phyloP scores from a whole-genome alignment of 2,113 vertebrate genomes.

The Atractosteus spatula region DNA sequence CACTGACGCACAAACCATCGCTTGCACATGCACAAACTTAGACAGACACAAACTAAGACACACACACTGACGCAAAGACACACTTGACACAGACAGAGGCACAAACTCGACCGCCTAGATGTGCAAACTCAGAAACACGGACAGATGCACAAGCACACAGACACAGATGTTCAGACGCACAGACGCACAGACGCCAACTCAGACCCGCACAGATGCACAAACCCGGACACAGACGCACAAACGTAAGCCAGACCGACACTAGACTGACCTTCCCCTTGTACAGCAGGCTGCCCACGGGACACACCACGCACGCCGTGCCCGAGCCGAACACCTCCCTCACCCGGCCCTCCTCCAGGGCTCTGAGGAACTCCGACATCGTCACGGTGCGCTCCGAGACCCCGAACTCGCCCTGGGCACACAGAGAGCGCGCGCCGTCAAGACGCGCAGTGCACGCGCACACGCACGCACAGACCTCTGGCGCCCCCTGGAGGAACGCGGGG shows the following conservation, averaged over 20 bases:
- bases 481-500: too few species aligned
- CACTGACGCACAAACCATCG: too few species aligned
- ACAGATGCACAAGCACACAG: too few species aligned
- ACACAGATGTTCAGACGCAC: not conserved
- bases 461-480: not conserved
- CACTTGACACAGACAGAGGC: too few species aligned
- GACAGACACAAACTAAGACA: too few species aligned
- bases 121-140: too few species aligned
- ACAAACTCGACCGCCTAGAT: too few species aligned
- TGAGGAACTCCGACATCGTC: conserved; percentile 67
- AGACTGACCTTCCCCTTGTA: conserved; percentile 70
- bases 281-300: conserved; percentile 77
- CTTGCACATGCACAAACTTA: too few species aligned
- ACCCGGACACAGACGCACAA: too few species aligned
- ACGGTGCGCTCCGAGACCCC: conserved; percentile 70
- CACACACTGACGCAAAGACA: too few species aligned
- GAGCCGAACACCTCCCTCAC: conserved; percentile 82
- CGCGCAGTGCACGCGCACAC: not conserved
- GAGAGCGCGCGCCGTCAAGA: too few species aligned
- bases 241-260: not conserved
- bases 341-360: conserved; percentile 61
- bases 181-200: not conserved
- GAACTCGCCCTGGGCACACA: conserved; percentile 72
- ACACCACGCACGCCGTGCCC: conserved; percentile 85
- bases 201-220: too few species aligned